phyloP scores from a whole-genome alignment of 2,797 vertebrate species.

The Danio choprae region DNA sequence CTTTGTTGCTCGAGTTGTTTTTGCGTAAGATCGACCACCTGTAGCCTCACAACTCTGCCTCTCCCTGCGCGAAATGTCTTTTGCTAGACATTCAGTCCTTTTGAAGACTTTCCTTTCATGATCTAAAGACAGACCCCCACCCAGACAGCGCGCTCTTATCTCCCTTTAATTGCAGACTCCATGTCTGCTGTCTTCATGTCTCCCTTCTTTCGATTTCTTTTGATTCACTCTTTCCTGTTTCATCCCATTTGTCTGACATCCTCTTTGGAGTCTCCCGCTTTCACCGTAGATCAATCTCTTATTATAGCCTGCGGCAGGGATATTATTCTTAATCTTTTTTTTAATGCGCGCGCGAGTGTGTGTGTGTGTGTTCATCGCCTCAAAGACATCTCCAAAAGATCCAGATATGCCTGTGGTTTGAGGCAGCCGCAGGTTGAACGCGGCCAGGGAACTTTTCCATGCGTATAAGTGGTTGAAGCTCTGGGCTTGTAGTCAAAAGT shows the following conservation, averaged over 20 bases:
- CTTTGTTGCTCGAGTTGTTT: slow-evolving; percentile 53
- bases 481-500: slow-evolving; percentile 13
- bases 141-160: slow-evolving; percentile 71
- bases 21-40: slow-evolving; percentile 56
- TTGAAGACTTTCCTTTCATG: slow-evolving; percentile 69
- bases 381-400: slow-evolving; percentile 72
- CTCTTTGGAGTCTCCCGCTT: slow-evolving; percentile 62
- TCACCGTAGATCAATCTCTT: slow-evolving; percentile 68
- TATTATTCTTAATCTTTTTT: slow-evolving; percentile 62
- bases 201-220: slow-evolving; percentile 65
- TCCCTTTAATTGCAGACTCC: slow-evolving; percentile 72
- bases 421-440: slow-evolving; percentile 21
- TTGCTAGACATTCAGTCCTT: slow-evolving; percentile 49
- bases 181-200: slow-evolving; percentile 66
- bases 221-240: slow-evolving; percentile 68
- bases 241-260: slow-evolving; percentile 61
- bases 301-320: slow-evolving; percentile 65
- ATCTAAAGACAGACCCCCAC: slow-evolving; percentile 67
- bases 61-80: slow-evolving; percentile 28
- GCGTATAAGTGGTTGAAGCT: slow-evolving; percentile 17
- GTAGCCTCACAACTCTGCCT: slow-evolving; percentile 50
- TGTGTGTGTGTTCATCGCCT: slow-evolving; percentile 63
- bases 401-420: slow-evolving; percentile 36
- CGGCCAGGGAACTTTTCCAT: slow-evolving; percentile 19
- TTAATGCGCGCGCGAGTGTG: slow-evolving; percentile 27